phyloP scores from a whole-genome alignment of 1,140 invertebrate species.

The Neodiprion pinetum region DNA sequence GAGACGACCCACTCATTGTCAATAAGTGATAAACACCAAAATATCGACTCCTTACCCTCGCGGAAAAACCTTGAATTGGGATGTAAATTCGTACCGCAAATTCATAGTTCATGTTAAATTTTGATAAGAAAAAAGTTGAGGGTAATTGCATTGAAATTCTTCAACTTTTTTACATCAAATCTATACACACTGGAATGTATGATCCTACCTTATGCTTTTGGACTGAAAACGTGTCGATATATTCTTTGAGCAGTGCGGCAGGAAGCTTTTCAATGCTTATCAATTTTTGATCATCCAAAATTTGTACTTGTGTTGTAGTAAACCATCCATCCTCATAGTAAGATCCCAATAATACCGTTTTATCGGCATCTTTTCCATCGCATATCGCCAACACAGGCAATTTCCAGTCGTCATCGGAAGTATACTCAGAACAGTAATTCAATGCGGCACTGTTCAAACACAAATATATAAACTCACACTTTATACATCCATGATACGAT shows the following conservation, averaged over 20 bases:
- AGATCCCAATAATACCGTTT: slow-evolving; percentile 41
- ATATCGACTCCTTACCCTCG: too few species aligned
- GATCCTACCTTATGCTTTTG: slow-evolving; percentile 32
- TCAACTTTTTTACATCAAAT: neutral
- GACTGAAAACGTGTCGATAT: slow-evolving; percentile 28
- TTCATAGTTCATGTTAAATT: neutral
- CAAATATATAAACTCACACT: neutral
- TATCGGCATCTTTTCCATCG: slow-evolving; percentile 35
- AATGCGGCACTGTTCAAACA: slow-evolving; percentile 26
- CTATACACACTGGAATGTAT: neutral
- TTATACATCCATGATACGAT: too few species aligned
- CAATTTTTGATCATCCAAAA: slow-evolving; percentile 24
- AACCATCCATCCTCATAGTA: slow-evolving; percentile 36
- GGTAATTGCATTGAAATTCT: neutral
- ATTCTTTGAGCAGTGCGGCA: slow-evolving; percentile 28
- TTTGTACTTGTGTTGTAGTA: slow-evolving; percentile 37
- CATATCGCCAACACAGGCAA: slow-evolving; percentile 46
- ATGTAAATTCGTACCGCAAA: neutral
- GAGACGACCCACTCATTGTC: too few species aligned
- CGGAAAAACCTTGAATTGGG: too few species aligned
- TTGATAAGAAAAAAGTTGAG: neutral
- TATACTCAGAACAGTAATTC: slow-evolving; percentile 27
- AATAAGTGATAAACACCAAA: too few species aligned
- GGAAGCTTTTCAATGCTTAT: slow-evolving; percentile 29
- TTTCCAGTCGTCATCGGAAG: slow-evolving; percentile 22